Conservation (phyloP, 2,797 vertebrate species). For the Enteromius radiatus region DNA sequence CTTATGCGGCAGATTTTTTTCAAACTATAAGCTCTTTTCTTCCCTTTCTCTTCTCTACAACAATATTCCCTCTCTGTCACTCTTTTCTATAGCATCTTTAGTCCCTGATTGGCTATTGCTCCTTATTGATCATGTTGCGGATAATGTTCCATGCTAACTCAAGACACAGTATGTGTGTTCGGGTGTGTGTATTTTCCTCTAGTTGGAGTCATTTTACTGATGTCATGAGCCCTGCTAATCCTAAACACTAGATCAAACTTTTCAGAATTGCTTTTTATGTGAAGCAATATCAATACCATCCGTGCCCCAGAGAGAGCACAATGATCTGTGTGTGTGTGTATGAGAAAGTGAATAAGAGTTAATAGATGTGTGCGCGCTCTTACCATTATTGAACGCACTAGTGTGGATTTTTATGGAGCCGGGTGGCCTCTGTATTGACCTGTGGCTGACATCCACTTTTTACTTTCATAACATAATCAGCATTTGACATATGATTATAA, state of each 20-base stretch:
- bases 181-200: constrained; percentile 36
- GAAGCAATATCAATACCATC: constrained; percentile 62
- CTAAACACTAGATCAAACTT: constrained; percentile 61
- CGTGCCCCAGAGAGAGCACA: constrained; percentile 52
- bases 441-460: constrained; percentile 81
- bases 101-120: constrained; percentile 58
- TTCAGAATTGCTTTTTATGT: constrained; percentile 58
- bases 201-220: constrained; percentile 58
- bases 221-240: constrained; percentile 58
- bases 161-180: constrained; percentile 25
- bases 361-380: constrained; percentile 48
- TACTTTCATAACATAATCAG: constrained; percentile 88
- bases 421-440: constrained; percentile 74
- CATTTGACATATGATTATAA: constrained; percentile 89
- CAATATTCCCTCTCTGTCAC: constrained; percentile 1
- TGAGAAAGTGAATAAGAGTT: constrained; percentile 45
- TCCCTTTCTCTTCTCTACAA: constrained; percentile 27
- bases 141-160: constrained; percentile 54
- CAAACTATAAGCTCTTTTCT: constrained; percentile 21
- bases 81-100: constrained; percentile 41
- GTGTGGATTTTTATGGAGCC: constrained; percentile 78
- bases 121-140: constrained; percentile 63
- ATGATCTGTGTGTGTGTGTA: constrained; percentile 51
- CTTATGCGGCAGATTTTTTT: constrained; percentile 12
- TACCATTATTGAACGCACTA: constrained; percentile 71